Conservation (phyloP, 2,888 invertebrate genomes). For the Latheticus oryzae region DNA sequence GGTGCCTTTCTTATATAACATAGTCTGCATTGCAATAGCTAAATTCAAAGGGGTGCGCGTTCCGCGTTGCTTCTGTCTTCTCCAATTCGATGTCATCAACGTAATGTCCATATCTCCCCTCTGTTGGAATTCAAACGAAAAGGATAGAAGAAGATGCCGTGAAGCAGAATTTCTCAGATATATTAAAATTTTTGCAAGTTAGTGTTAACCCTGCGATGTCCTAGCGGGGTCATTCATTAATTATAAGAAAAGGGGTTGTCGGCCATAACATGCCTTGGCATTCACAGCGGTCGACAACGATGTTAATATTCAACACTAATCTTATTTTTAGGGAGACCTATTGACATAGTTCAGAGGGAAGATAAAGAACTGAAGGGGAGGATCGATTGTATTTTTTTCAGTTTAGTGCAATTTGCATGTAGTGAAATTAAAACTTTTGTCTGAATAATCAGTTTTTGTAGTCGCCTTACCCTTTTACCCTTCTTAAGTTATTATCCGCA, state of each 20-base stretch:
- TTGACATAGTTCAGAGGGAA: slow-evolving; percentile 14
- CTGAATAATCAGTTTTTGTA: slow-evolving; percentile 1
- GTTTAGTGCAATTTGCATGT: too few species aligned
- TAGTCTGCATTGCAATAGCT: slow-evolving; percentile 53
- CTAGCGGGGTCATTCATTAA: slow-evolving; percentile 55
- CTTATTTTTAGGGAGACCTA: slow-evolving; percentile 24
- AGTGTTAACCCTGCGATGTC: slow-evolving; percentile 52
- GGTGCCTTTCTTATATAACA: slow-evolving; percentile 53
- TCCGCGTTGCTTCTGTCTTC: slow-evolving; percentile 45
- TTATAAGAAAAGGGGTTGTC: slow-evolving; percentile 54
- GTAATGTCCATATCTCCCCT: slow-evolving; percentile 11
- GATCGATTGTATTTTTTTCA: too few species aligned
- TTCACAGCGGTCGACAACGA: slow-evolving; percentile 20
- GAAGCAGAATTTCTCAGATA: slow-evolving; percentile 15
- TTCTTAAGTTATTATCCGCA: slow-evolving; percentile 23
- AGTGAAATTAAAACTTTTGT: too few species aligned
- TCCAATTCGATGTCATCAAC: slow-evolving; percentile 28
- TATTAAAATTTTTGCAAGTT: slow-evolving; percentile 45
- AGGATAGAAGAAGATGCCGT: slow-evolving; percentile 17
- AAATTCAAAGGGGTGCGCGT: slow-evolving; percentile 54
- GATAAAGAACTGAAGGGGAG: background rate
- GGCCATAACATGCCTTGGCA: slow-evolving; percentile 45
- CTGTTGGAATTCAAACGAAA: background rate
- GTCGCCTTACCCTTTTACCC: slow-evolving; percentile 8
- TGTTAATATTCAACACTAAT: slow-evolving; percentile 27